Conservation (phyloP, 2,113 vertebrate genomes). For the Galbula dea region DNA sequence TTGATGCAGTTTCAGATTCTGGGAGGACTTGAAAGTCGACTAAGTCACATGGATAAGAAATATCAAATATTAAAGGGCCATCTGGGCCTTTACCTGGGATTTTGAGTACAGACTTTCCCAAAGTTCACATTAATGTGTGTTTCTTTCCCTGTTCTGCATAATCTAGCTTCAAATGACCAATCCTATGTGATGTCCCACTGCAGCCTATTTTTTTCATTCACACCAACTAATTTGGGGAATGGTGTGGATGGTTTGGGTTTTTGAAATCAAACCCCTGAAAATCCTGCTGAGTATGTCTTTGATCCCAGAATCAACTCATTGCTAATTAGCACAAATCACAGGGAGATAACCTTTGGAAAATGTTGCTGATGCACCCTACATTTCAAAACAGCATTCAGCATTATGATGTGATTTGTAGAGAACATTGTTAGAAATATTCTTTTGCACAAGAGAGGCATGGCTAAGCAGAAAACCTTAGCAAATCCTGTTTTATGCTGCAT, state of each 20-base stretch:
- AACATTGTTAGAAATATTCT: background rate
- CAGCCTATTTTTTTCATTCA: background rate
- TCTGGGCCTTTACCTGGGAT: background rate
- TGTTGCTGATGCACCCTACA: background rate
- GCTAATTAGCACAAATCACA: background rate
- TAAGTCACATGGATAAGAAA: background rate
- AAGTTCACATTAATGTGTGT: background rate
- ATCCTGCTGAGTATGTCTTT: background rate
- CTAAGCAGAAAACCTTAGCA: conserved; percentile 30
- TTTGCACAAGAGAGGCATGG: background rate
- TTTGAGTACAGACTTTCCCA: background rate
- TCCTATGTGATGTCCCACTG: background rate
- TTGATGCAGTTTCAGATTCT: background rate
- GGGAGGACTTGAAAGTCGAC: background rate
- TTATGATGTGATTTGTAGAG: background rate
- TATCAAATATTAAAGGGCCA: background rate
- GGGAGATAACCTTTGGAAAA: background rate
- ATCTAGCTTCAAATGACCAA: background rate
- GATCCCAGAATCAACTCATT: background rate
- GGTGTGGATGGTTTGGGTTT: background rate
- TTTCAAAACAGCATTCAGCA: background rate
- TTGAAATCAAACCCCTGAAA: background rate
- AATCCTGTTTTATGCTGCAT: conserved; percentile 27
- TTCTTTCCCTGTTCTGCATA: background rate
- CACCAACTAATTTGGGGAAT: background rate